These are phyloP conservation scores for Phaethon lepturus DNA, from an alignment of 2,113 vertebrate species.

Conservation along the genomic window DNA sequence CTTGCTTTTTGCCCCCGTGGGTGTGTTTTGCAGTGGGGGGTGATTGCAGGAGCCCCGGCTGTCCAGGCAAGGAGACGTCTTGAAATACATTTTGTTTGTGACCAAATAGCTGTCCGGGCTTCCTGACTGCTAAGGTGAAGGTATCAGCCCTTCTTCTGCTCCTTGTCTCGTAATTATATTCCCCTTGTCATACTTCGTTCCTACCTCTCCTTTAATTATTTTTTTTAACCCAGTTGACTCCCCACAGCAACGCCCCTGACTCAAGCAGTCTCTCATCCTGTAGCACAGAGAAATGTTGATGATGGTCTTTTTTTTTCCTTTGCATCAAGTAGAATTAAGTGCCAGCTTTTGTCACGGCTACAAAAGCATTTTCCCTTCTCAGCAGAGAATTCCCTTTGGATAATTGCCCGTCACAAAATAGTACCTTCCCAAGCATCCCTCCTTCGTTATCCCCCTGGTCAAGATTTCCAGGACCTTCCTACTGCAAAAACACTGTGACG, in stretches of 20 bases:
- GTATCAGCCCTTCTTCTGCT: neutral
- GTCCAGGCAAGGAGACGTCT: neutral
- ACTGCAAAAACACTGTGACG: neutral
- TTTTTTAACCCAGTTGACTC: neutral
- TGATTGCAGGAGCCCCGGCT: rapidly evolving
- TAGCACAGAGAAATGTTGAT: neutral
- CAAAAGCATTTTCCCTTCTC: neutral
- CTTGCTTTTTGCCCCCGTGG: neutral
- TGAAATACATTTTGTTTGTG: neutral
- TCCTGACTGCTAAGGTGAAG: neutral
- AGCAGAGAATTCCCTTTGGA: neutral
- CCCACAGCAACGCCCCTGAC: neutral
- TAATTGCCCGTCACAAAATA: neutral
- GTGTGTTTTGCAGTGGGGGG: neutral
- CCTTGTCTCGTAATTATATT: neutral
- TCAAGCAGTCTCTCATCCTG: neutral
- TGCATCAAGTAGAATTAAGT: neutral
- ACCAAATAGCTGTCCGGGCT: neutral
- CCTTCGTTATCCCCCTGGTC: neutral
- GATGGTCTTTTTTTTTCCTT: neutral
- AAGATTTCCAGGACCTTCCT: neutral
- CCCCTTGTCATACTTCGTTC: neutral
- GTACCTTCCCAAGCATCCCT: neutral
- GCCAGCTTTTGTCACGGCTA: neutral
- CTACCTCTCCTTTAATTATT: neutral